These are phyloP conservation scores for Kradibia gibbosae DNA, from an alignment of 1,140 invertebrate species.

Conservation along the genomic window DNA sequence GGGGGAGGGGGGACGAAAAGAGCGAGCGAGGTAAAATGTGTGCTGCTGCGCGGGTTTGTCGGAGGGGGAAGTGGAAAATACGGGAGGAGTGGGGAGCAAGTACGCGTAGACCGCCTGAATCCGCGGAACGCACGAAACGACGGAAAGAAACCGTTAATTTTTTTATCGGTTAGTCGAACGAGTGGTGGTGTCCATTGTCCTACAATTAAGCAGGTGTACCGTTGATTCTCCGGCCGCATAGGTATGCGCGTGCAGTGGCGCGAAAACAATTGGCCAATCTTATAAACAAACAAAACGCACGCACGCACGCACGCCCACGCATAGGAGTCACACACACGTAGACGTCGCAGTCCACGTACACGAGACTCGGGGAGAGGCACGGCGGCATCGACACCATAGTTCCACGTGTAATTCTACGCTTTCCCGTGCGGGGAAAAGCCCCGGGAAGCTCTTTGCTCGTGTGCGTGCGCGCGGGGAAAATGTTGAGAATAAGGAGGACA, in stretches of 20 bases:
- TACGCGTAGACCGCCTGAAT: slow-evolving; percentile 5
- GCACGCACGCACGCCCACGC: background rate
- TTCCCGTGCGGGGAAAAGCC: background rate
- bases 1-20: too few relatives aligned
- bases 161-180: slow-evolving; percentile 59
- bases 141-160: slow-evolving; percentile 63
- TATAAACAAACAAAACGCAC: background rate
- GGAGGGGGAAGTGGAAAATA: too few relatives aligned
- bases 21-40: too few relatives aligned
- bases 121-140: slow-evolving; percentile 54
- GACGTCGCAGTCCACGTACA: background rate
- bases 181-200: slow-evolving; percentile 17
- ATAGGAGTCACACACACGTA: too few relatives aligned
- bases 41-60: slow-evolving; percentile 44
- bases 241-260: background rate
- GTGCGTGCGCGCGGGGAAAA: background rate
- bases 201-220: slow-evolving; percentile 4
- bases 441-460: background rate
- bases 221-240: background rate
- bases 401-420: background rate
- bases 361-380: background rate
- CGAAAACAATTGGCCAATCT: background rate
- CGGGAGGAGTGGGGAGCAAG: slow-evolving; percentile 57
- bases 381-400: background rate
- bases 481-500: background rate